Percentiles rank a stretch among this genome's conserved stretches.
Conservation (phyloP, 1,140 invertebrate genomes). For the Doryteuthis pealeii region DNA sequence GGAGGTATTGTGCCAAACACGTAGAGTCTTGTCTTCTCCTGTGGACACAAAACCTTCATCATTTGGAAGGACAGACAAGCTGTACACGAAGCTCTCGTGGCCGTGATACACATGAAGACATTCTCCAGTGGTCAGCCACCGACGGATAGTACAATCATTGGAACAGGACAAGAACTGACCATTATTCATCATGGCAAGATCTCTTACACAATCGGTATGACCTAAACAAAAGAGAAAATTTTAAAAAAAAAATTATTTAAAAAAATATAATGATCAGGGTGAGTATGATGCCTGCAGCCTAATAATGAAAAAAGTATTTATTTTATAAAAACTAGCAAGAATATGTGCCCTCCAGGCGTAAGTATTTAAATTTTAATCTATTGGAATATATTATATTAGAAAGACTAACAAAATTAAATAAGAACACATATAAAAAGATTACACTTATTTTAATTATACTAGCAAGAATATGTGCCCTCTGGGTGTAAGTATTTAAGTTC, state of each 20-base stretch:
- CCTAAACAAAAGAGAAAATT: slow-evolving; percentile 63
- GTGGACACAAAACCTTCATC: slow-evolving; percentile 60
- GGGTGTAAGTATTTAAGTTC: no score
- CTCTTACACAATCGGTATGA: slow-evolving; percentile 89
- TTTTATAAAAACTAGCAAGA: no score
- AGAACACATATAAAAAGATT: no score
- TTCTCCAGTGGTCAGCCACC: slow-evolving; percentile 77
- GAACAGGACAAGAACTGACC: slow-evolving; percentile 82
- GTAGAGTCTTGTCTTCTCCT: slow-evolving; percentile 83
- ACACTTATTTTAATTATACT: no score
- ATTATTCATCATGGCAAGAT: slow-evolving; percentile 69
- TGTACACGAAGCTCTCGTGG: slow-evolving; percentile 72
- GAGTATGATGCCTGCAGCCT: no score
- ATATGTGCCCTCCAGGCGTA: no score
- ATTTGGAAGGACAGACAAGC: slow-evolving; percentile 68
- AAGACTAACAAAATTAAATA: no score
- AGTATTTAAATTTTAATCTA: no score
- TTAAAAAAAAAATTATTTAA: neutral
- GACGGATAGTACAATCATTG: slow-evolving; percentile 83
- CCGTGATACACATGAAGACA: slow-evolving; percentile 78
- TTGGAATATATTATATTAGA: no score
- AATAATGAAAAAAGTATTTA: no score
- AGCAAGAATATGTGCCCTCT: no score
- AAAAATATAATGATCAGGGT: no score
- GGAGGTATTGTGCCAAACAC: slow-evolving; percentile 76